Base-by-base conservation (phyloP, 2,113 vertebrate species). In the Phasianus colchicus region DNA sequence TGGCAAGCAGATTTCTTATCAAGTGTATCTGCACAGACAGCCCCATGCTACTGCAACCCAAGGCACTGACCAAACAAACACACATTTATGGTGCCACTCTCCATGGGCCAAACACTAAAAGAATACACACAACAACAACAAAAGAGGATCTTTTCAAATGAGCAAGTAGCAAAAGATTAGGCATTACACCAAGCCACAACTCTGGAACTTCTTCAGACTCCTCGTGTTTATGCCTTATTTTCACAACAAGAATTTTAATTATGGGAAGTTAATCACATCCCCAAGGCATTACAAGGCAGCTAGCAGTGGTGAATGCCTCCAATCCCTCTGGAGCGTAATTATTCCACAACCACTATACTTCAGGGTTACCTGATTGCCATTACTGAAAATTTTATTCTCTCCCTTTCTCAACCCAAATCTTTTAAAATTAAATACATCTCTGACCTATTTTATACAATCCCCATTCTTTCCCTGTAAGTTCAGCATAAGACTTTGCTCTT, bases 261-360 rank as follows among this genome's bases (percentile, higher is more conserved):
- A 97, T 91, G 84, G 61, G 85, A 95, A 91, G n/a, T 82, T 96
- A 92, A 96, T 95, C 93, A 92, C 70, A 95, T 88, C 88, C 93
- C 89, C 1, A 0, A 94, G 88, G 95, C 82, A 90, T 87, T 66
- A 81, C 45, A 71, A 93, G 43, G 72, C 78, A 92, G 83, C 67
- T 87, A 63, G 70, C 61, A 96, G 70, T 50, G 76, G 86, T 0
- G 30, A 82, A 83, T 90, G 24, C 69, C 66, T 88, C 85, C 87
- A 89, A 91, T 85, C 67, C 79, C 90, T 89, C 80, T 83, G 67
- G 82, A 79, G 67, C 74, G 43, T 94, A 95, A 95, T 97, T 97
- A 97, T 95, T 95, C 96, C 83, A 90, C 42, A 66, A 96, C 71
- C 86, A 74, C 60, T 93, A 91, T 54, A 90, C 63, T 88, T 93